Evolutionary conservation across 2,888 invertebrate genomes (phyloP), one percentile per base, ranked within the genome.

Genomic region (Digitonthophagus gazella): DNA sequence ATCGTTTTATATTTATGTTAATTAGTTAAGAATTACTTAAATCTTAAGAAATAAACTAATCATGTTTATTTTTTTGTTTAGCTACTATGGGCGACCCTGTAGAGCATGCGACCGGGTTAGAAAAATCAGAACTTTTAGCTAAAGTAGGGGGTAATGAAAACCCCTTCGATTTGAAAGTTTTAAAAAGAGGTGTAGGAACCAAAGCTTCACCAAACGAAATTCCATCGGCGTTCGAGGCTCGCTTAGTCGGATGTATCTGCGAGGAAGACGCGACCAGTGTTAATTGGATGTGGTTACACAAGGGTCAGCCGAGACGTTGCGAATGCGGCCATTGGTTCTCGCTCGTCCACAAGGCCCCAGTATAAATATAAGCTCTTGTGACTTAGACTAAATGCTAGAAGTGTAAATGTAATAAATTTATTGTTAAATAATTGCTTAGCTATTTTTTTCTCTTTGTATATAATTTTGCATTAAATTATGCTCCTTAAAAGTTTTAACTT

Each of bases 261-360:
- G 96, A 98, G 84, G 96, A 97, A 83, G 98, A 98, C 80, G 89
- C 95, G 66, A 91, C 93, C 68, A 86, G 89, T 72, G 90, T 98
- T 75, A 93, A 91, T 80, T 98, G 96, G 95, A 95, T 98, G 91
- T 96, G 96, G 93, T 85, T 98, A 78, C 92, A 97, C 82, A 90
- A 91, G 85, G 97, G 93, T 55, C 89, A 90, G 76, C 91, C 95
- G 71, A 93, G 93, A 80, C 91, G 97, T 77, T 98, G 98, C 81
- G 94, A 93, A 81, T 98, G 98, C 83, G 98, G 98, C 69, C 91
- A 97, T 82, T 97, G 96, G 96, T 98, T 96, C 87, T 95, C 96
- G 85, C 87, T 98, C 77, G 89, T 91, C 70, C 91, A 92, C 83
- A 92, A 91, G 83, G 85, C 88, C 74, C 89, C 90, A 74, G 80